Evolutionary conservation across 2,888 invertebrate species (phyloP).

Genomic region (Alcis repandata): DNA sequence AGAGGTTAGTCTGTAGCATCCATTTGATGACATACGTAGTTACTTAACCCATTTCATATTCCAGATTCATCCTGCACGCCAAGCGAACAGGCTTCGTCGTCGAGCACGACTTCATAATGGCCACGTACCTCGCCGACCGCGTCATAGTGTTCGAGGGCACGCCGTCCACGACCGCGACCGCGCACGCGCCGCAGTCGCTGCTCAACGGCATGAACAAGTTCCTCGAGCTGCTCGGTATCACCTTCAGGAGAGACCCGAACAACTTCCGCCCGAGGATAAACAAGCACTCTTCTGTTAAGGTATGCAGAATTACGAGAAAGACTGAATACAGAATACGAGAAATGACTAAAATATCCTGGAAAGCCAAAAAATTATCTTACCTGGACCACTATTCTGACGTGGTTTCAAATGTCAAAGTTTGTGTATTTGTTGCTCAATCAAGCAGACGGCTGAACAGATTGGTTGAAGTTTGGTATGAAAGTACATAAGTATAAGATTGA

Average conservation of each 20-base stretch:
- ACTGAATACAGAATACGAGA: too few relatives aligned
- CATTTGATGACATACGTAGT: not conserved
- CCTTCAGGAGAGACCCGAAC: constrained; percentile 99
- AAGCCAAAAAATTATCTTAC: too few relatives aligned
- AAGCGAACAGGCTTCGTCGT: constrained; percentile 99
- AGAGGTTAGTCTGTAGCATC: too few relatives aligned
- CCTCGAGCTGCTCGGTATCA: constrained; percentile 97
- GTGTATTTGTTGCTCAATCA: too few relatives aligned
- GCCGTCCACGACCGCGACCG: constrained; percentile 95
- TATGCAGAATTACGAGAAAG: constrained; percentile 64
- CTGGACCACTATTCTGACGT: too few relatives aligned
- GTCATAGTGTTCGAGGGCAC: constrained; percentile 99
- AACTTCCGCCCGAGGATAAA: constrained; percentile 99
- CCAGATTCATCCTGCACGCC: constrained; percentile 97
- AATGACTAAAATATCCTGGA: too few relatives aligned
- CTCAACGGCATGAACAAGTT: constrained; percentile 99
- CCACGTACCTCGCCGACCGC: constrained; percentile 98
- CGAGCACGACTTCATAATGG: constrained; percentile 99
- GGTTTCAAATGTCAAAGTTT: too few relatives aligned
- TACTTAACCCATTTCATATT: not conserved
- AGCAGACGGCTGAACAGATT: too few relatives aligned
- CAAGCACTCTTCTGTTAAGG: constrained; percentile 98
- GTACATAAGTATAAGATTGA: too few relatives aligned
- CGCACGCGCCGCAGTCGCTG: constrained; percentile 96
- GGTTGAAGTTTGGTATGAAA: too few relatives aligned